Evolutionary conservation across 1,140 invertebrate genomes (phyloP).

Genomic region (Drosophila tristis): DNA sequence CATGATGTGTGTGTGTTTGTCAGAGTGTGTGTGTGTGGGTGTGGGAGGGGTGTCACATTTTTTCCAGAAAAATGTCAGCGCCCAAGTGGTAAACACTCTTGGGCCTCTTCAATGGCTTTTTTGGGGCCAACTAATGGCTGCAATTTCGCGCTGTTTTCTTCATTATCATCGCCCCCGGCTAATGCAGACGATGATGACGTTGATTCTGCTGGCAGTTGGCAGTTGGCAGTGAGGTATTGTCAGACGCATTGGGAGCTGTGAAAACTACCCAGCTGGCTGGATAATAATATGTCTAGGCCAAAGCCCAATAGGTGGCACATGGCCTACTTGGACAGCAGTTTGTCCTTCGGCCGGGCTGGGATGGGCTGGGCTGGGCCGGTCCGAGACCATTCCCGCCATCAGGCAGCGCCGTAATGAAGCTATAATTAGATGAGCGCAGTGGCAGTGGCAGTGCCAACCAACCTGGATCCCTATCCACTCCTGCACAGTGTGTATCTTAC

Average conservation of each 20-base stretch:
- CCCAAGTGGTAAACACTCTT: slow-evolving; percentile 48
- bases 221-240: slow-evolving; percentile 26
- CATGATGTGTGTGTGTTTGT: slow-evolving; percentile 6
- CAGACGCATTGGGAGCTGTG: slow-evolving; percentile 24
- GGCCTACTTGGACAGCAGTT: slow-evolving; percentile 41
- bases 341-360: slow-evolving; percentile 26
- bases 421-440: slow-evolving; percentile 79
- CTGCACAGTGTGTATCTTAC: slow-evolving; percentile 40
- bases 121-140: slow-evolving; percentile 46
- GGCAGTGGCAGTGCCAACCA: slow-evolving; percentile 33
- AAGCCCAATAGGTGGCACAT: slow-evolving; percentile 43
- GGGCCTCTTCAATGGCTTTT: slow-evolving; percentile 47
- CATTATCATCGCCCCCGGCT: slow-evolving; percentile 31
- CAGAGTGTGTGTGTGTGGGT: slow-evolving; percentile 3
- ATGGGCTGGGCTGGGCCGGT: not conserved
- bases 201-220: slow-evolving; percentile 28
- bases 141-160: slow-evolving; percentile 41
- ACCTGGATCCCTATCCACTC: slow-evolving; percentile 13
- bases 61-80: slow-evolving; percentile 35
- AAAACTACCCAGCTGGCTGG: slow-evolving; percentile 35
- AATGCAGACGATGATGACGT: slow-evolving; percentile 31
- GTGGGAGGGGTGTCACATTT: not conserved
- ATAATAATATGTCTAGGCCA: slow-evolving; percentile 57
- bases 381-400: slow-evolving; percentile 33
- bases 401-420: slow-evolving; percentile 67